Evolutionary conservation across 1,140 invertebrate species (phyloP).

Genomic region (Hesperophylax magnus): DNA sequence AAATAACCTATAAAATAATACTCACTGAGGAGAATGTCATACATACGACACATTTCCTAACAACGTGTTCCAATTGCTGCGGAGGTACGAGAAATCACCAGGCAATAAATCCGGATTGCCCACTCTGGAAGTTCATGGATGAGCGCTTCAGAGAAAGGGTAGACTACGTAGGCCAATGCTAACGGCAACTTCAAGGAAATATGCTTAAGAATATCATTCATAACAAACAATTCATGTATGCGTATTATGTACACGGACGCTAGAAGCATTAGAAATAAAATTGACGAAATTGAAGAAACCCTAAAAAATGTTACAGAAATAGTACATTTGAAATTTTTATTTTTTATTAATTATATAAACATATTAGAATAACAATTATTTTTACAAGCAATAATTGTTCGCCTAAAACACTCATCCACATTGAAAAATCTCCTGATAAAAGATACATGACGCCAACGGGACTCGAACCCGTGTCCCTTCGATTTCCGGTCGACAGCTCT

Average conservation of each 20-base stretch:
- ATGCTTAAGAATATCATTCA: too few relatives aligned
- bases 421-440: too few relatives aligned
- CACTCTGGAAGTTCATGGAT: not conserved
- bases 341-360: too few relatives aligned
- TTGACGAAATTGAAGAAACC: slow-evolving; percentile 2
- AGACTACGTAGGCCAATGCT: not conserved
- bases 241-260: not conserved
- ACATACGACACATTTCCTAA: not conserved
- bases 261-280: not conserved
- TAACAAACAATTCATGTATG: not conserved
- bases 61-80: not conserved
- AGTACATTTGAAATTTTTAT: not conserved
- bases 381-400: too few relatives aligned
- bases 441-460: too few relatives aligned
- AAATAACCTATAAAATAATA: not conserved
- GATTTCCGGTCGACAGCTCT: too few relatives aligned
- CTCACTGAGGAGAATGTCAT: not conserved
- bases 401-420: too few relatives aligned
- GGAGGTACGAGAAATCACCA: not conserved
- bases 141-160: not conserved
- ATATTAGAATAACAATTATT: too few relatives aligned
- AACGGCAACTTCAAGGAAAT: not conserved
- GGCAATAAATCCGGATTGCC: not conserved
- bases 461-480: too few relatives aligned
- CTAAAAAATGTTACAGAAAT: not conserved